Base-by-base conservation (phyloP, 2,113 vertebrate genomes). In the Capra hircus region DNA sequence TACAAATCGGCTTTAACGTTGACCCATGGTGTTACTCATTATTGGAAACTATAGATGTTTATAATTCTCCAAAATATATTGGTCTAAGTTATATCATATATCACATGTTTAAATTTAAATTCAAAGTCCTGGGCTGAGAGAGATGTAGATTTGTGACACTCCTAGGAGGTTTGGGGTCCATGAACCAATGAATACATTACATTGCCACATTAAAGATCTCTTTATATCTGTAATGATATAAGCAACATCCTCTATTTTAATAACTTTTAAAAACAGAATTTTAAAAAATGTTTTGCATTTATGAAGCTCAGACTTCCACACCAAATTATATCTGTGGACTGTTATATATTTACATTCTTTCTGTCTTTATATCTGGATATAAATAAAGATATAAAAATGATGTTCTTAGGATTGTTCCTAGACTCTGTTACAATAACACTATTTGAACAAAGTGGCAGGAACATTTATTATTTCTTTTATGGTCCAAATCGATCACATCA, bases 101-200 rank as follows among this genome's bases (percentile, higher is more conserved):
- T 90, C 33, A 92, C 50, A 52, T 55, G 84, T 90, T 96, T 93
- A 96, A 64, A 93, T 95, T 96, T 93, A 95, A 97, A 97, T 96
- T 88, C 86, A 92, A 93, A 97, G 95, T 85, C 80, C 80, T 88
- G 84, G 59, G 43, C 74, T 90, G 83, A 95, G 82, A 98, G 74
- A 97, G 55, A 84, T 82, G 81, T 77, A 94, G 80, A 83, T 97
- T 82, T 93, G 91, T 82, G 77, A 77, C 33, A 92, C 6, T 97
- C 97, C 97, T 97, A 90, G 87, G 95, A 97, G 97, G 60, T 94
- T 96, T 95, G 90, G 92, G 95, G 97, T 96, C 96, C 95, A 89
- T 94, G 97, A 97, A 96, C 93, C 90, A 96, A 85, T 71, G 96
- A 96, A 88, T 95, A 97, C 83, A 91, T 96, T 97, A 95, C 91